Base-by-base conservation (phyloP, 2,797 vertebrate species). In the Darevskia nairensis region DNA sequence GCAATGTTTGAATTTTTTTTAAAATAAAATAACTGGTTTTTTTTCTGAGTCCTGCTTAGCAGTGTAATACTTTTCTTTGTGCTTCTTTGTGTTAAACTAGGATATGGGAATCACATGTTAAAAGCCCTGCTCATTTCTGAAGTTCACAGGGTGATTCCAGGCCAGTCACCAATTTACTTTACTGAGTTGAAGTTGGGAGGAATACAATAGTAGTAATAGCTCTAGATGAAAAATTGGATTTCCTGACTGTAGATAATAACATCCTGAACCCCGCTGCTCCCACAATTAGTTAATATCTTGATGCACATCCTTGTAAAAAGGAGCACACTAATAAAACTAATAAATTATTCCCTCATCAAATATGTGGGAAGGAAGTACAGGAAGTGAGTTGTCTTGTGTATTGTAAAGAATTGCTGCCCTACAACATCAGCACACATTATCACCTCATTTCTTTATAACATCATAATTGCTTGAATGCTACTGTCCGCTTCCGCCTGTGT, bases 381-480 rank as follows among this genome's bases (percentile, higher is more conserved):
- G 29, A 75, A 87, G 44, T 55, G 0, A 2, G 29, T 78, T 17
- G 35, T 79, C 35, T 80, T 69, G 21, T 8, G 8, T 76, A 69
- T 10, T 1, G 6, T 0, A 25, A 17, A n/a, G 0, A 50, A 39
- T n/a, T 32, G 23, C 17, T 75, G n/a, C 46, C 82, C 1, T 8
- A 27, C 27, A 84, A 80, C 77, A 88, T 89, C 75, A 50, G 7
- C 41, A 39, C 79, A 89, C 55, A 79, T 79, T 89, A 91, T 86
- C 72, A 76, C 9, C 86, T 87, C 87, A 27, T 27, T 92, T 90
- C 11, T 39, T 19, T 19, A 23, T 77, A 79, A 88, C 66, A 27
- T 71, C 59, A 66, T 88, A 87, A 88, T 88, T 89, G 72, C 89
- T 81, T 71, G 86, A 89, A 85, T 89, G 21, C 13, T 93, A 80